Evolutionary conservation across 2,888 invertebrate species (phyloP).

Genomic region (Portevinia maculata): DNA sequence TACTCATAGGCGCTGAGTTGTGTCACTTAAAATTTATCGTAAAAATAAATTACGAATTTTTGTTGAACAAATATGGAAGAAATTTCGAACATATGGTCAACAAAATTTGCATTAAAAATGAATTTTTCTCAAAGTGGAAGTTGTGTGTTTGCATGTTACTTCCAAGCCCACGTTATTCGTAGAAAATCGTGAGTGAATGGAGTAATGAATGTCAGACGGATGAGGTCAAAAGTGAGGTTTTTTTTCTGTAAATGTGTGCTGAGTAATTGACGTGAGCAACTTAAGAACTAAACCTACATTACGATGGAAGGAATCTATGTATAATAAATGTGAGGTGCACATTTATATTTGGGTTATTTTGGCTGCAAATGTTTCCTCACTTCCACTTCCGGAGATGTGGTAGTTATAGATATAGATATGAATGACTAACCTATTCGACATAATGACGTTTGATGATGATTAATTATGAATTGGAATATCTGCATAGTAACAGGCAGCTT

Average conservation of each 20-base stretch:
- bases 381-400: slow-evolving; percentile 4
- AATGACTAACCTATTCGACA: too few relatives aligned
- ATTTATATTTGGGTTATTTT: neutral
- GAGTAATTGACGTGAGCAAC: slow-evolving; percentile 39
- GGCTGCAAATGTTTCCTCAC: slow-evolving; percentile 9
- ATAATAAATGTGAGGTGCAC: neutral
- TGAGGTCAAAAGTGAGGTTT: slow-evolving; percentile 41
- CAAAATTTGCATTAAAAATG: slow-evolving; percentile 51
- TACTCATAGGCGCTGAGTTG: slow-evolving; percentile 22
- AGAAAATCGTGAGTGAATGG: slow-evolving; percentile 32
- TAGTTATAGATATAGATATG: too few relatives aligned
- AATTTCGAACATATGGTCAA: slow-evolving; percentile 56
- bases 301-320: slow-evolving; percentile 14
- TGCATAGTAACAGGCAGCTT: too few relatives aligned
- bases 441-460: neutral
- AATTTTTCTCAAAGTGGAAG: slow-evolving; percentile 22
- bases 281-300: slow-evolving; percentile 15
- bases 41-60: slow-evolving; percentile 28
- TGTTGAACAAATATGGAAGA: slow-evolving; percentile 47
- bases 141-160: neutral
- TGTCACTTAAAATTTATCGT: slow-evolving; percentile 48
- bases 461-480: neutral
- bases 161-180: slow-evolving; percentile 17
- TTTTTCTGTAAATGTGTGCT: slow-evolving; percentile 7
- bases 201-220: slow-evolving; percentile 36